Conservation (phyloP, 1,140 invertebrate species). For the Lethrus apterus region DNA sequence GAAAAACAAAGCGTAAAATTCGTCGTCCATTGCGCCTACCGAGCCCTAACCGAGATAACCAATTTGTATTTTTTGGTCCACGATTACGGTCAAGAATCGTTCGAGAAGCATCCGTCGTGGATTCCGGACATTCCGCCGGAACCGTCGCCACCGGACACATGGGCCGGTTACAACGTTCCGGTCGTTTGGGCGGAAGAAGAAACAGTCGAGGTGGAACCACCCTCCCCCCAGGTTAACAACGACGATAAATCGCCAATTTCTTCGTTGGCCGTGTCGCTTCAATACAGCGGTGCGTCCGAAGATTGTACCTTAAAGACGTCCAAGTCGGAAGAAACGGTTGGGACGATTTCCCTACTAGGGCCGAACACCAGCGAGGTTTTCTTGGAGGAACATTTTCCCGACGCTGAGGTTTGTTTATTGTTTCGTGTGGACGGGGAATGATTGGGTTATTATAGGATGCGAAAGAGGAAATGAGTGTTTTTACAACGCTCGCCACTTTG, state of each 20-base stretch:
- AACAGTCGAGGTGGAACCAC: background rate
- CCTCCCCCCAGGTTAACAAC: background rate
- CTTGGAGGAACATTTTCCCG: background rate
- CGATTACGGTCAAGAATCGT: constrained; percentile 9
- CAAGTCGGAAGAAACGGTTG: background rate
- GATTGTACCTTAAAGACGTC: background rate
- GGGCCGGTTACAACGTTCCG: constrained; percentile 16
- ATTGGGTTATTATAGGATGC: background rate
- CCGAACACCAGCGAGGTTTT: constrained; percentile 5
- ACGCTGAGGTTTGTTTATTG: too few relatives aligned
- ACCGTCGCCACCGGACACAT: constrained; percentile 19
- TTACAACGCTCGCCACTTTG: constrained; percentile 4
- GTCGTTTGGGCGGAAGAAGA: background rate
- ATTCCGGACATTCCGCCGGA: constrained; percentile 10
- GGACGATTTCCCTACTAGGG: background rate
- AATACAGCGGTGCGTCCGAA: too few relatives aligned
- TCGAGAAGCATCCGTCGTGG: constrained; percentile 13
- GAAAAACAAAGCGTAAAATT: constrained; percentile 37
- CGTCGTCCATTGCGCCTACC: constrained; percentile 38
- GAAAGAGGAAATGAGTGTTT: background rate
- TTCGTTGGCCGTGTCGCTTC: too few relatives aligned
- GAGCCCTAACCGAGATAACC: constrained; percentile 37
- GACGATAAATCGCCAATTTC: background rate
- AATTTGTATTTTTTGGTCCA: constrained; percentile 16
- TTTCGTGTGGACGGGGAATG: too few relatives aligned